Percentiles rank a stretch among this genome's conserved stretches.
phyloP scores from a whole-genome alignment of 1,140 invertebrate species.

The Drosophila lacteicornis region DNA sequence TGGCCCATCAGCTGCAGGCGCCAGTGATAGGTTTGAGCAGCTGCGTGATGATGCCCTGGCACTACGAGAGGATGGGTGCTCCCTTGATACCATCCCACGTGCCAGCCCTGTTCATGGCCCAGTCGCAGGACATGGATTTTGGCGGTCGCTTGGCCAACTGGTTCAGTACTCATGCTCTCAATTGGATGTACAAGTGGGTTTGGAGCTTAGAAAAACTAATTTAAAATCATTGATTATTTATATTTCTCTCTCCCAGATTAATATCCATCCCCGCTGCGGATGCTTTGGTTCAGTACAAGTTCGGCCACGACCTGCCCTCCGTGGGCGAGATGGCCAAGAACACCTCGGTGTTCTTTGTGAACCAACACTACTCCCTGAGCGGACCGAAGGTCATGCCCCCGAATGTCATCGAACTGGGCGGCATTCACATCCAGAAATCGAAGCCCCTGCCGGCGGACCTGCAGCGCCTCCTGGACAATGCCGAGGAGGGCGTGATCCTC shows the following conservation, averaged over 20 bases:
- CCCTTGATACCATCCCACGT: constrained; percentile 87
- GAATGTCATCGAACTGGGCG: constrained; percentile 89
- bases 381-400: constrained; percentile 87
- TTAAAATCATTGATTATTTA: neutral
- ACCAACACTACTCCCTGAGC: constrained; percentile 88
- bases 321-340: constrained; percentile 87
- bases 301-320: constrained; percentile 86
- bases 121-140: constrained; percentile 86
- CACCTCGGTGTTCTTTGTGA: constrained; percentile 88
- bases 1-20: constrained; percentile 87
- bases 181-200: constrained; percentile 73
- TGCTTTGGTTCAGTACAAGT: constrained; percentile 74
- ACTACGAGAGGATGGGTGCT: constrained; percentile 86
- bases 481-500: constrained; percentile 89
- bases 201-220: too few relatives aligned
- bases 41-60: constrained; percentile 87
- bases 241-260: constrained; percentile 15
- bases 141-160: constrained; percentile 85
- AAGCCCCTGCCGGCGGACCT: constrained; percentile 87
- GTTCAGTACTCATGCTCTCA: constrained; percentile 68
- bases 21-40: constrained; percentile 87
- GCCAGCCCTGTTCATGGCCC: constrained; percentile 86
- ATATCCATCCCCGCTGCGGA: constrained; percentile 63
- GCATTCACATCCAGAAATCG: constrained; percentile 87
- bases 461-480: constrained; percentile 88